Percentiles rank a stretch among this genome's conserved stretches.
Conservation (phyloP, 2,797 vertebrate genomes). For the Otolemur crassicaudatus region DNA sequence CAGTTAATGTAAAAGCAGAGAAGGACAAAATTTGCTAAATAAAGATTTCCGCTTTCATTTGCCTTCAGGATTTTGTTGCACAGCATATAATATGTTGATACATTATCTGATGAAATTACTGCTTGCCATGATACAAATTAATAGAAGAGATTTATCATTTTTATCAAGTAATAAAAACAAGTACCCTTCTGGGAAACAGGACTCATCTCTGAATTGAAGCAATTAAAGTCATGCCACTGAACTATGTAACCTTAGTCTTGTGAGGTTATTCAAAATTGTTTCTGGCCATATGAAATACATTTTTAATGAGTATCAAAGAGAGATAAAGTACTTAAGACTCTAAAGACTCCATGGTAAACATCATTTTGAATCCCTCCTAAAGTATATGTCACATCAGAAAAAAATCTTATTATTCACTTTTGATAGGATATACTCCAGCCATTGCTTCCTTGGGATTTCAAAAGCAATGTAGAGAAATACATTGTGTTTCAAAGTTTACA, state of each 20-base stretch:
- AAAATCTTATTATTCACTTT: neutral
- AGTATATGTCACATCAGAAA: conserved; percentile 21
- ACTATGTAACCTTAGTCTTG: conserved; percentile 56
- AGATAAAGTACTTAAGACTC: conserved; percentile 63
- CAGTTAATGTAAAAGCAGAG: conserved; percentile 34
- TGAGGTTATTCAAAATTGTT: conserved; percentile 76
- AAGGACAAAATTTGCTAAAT: conserved; percentile 59
- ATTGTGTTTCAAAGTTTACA: neutral
- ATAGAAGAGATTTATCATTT: conserved; percentile 72
- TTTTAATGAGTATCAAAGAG: conserved; percentile 73
- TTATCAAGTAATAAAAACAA: conserved; percentile 65
- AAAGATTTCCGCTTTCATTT: conserved; percentile 52
- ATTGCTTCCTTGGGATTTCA: neutral
- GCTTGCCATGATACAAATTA: conserved; percentile 74
- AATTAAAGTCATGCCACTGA: conserved; percentile 69
- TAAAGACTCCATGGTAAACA: conserved; percentile 63
- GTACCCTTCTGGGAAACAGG: conserved; percentile 44
- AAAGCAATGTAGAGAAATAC: neutral
- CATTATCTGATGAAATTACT: conserved; percentile 58
- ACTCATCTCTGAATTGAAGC: conserved; percentile 66
- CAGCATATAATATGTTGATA: conserved; percentile 55
- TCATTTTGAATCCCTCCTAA: conserved; percentile 57
- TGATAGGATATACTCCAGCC: neutral
- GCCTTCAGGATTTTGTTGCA: conserved; percentile 57
- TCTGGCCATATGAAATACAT: conserved; percentile 74